phyloP scores from a whole-genome alignment of 2,797 vertebrate genomes.

The Leptatherina wallacei region DNA sequence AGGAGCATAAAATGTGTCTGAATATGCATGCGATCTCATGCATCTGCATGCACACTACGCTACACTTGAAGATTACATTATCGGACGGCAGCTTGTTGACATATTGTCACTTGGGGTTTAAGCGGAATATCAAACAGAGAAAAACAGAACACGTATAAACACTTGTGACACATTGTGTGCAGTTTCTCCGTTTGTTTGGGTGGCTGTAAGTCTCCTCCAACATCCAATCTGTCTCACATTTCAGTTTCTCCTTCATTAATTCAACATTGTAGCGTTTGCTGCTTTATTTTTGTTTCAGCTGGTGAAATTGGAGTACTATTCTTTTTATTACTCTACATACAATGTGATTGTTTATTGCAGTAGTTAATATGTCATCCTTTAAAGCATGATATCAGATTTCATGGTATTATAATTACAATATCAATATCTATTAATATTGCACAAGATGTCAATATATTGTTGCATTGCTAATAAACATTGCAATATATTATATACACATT shows the following conservation, averaged over 20 bases:
- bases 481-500: background rate
- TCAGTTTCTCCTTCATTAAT: background rate
- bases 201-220: conserved; percentile 6
- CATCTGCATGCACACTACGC: conserved; percentile 3
- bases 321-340: background rate
- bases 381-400: background rate
- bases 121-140: conserved; percentile 6
- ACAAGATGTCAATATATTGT: background rate
- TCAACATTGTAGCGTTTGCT: background rate
- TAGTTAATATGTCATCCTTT: background rate
- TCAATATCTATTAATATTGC: background rate
- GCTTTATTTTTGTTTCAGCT: background rate
- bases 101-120: background rate
- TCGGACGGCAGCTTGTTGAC: background rate
- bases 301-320: background rate
- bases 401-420: background rate
- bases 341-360: background rate
- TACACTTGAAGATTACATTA: background rate
- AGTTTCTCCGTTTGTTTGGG: conserved; percentile 48
- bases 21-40: conserved; percentile 4
- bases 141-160: conserved; percentile 30
- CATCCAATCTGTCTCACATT: background rate
- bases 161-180: background rate
- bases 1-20: background rate
- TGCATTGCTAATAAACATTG: background rate